A percentile compares a stretch with the other conserved stretches of the same genome.
These are phyloP conservation scores for Colostygia pectinataria DNA, from an alignment of 2,888 invertebrate species.

Conservation along the genomic window DNA sequence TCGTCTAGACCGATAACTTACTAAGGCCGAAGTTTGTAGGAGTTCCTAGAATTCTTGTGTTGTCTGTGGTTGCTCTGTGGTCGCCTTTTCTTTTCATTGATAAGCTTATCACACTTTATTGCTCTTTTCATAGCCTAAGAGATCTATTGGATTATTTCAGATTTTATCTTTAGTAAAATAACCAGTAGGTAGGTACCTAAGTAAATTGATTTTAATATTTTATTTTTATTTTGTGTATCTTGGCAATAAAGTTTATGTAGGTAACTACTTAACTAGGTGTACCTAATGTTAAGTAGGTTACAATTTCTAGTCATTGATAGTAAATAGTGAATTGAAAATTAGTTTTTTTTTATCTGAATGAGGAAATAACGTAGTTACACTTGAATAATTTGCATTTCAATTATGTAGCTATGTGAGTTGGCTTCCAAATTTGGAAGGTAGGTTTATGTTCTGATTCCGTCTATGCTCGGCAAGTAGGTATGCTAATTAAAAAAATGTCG, in stretches of 20 bases:
- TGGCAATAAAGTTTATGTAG: too few species aligned
- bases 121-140: too few species aligned
- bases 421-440: slow-evolving; percentile 5
- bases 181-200: too few species aligned
- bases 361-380: neutral
- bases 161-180: too few species aligned
- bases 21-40: slow-evolving; percentile 17
- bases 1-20: slow-evolving; percentile 27
- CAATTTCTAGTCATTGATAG: too few species aligned
- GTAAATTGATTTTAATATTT: too few species aligned
- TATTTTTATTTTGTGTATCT: too few species aligned
- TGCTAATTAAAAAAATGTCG: slow-evolving; percentile 2
- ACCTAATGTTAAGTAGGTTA: too few species aligned
- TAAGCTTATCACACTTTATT: neutral
- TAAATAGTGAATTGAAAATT: too few species aligned
- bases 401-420: neutral
- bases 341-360: slow-evolving; percentile 3
- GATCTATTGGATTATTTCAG: too few species aligned
- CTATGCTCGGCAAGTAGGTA: neutral
- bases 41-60: slow-evolving; percentile 15
- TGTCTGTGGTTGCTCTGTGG: slow-evolving; percentile 8
- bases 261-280: too few species aligned
- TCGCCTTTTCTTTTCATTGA: neutral
- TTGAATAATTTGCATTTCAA: neutral
- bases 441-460: neutral